These are phyloP conservation scores for Zaprionus vittiger DNA, from an alignment of 1,140 invertebrate species.

Conservation along the genomic window DNA sequence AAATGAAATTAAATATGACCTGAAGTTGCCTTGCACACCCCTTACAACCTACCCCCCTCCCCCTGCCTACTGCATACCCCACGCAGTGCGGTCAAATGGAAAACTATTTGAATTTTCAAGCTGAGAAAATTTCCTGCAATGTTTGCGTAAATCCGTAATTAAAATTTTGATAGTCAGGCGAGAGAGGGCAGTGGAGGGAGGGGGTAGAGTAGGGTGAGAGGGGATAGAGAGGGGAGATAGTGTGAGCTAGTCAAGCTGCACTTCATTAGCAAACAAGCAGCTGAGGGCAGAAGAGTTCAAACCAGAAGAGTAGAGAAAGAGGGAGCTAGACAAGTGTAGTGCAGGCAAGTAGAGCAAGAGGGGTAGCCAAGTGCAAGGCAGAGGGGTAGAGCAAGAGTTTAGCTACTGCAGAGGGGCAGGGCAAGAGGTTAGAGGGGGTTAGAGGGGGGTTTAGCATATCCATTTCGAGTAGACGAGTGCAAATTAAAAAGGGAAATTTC, in stretches of 20 bases:
- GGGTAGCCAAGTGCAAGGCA: background rate
- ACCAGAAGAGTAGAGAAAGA: background rate
- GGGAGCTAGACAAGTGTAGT: background rate
- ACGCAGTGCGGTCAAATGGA: constrained; percentile 2
- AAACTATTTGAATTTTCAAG: constrained; percentile 38
- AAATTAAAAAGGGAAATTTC: constrained; percentile 65
- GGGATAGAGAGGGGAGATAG: background rate
- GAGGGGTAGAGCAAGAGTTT: background rate
- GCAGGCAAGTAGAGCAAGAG: background rate
- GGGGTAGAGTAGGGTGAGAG: background rate
- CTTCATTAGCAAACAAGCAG: constrained; percentile 3
- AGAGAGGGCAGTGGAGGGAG: constrained; percentile 36
- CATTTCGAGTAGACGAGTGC: constrained; percentile 68
- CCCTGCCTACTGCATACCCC: background rate
- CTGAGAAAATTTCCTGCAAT: constrained; percentile 54
- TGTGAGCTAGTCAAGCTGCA: background rate
- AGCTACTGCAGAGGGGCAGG: too few species aligned
- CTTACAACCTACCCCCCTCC: background rate
- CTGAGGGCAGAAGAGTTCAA: background rate
- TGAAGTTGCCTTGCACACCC: background rate
- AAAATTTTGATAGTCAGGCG: constrained; percentile 52
- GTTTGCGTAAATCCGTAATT: constrained; percentile 71
- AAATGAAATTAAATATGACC: constrained; percentile 7
- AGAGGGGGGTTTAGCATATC: constrained; percentile 37
- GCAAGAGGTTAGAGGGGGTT: background rate